Conservation (phyloP, 2,888 invertebrate species). For the Rutpela maculata region DNA sequence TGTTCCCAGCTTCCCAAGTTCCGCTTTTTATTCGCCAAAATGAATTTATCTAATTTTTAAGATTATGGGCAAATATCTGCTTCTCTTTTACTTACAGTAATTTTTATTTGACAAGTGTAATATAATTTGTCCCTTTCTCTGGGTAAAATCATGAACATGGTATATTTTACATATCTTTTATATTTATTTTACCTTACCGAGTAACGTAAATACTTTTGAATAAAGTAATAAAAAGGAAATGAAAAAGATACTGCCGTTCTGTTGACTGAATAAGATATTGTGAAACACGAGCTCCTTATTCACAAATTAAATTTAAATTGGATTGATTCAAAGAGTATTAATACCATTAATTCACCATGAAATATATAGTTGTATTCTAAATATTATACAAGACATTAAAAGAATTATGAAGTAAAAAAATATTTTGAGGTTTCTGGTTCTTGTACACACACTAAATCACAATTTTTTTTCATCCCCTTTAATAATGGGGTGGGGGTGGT, state of each 20-base stretch:
- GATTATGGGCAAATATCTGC: conserved; percentile 2
- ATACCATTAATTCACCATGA: too few species aligned
- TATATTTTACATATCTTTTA: neutral
- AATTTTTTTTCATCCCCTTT: too few species aligned
- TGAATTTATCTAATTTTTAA: conserved; percentile 14
- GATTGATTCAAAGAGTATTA: too few species aligned
- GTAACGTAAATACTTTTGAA: neutral
- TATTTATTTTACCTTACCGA: neutral
- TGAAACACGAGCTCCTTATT: too few species aligned
- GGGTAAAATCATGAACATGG: neutral
- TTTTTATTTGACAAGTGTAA: neutral
- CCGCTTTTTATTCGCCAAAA: conserved; percentile 9
- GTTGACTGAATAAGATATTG: too few species aligned
- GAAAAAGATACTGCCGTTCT: neutral
- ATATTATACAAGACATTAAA: too few species aligned
- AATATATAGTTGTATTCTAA: too few species aligned
- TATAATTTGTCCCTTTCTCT: neutral
- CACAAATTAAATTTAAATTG: too few species aligned
- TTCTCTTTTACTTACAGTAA: neutral
- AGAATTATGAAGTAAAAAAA: too few species aligned
- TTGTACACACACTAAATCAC: too few species aligned
- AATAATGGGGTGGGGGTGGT: too few species aligned
- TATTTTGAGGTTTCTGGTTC: too few species aligned
- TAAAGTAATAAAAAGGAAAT: neutral
- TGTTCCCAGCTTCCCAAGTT: neutral